phyloP scores from a whole-genome alignment of 2,888 invertebrate genomes.

The Trilocha varians region DNA sequence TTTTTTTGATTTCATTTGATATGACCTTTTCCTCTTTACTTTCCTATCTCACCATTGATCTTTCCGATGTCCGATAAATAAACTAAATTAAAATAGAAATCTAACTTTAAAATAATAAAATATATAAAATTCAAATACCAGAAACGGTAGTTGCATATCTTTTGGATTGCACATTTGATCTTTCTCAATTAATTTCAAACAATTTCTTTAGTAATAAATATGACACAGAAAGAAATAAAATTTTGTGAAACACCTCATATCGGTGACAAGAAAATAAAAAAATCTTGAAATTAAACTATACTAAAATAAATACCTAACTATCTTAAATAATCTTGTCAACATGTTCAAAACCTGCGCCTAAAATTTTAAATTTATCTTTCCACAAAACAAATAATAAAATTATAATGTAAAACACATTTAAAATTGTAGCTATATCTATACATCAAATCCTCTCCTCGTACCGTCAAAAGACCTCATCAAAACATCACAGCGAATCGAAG shows the following conservation, averaged over 20 bases:
- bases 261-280: slow-evolving; percentile 44
- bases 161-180: slow-evolving; percentile 7
- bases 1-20: slow-evolving; percentile 61
- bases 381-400: slow-evolving; percentile 73
- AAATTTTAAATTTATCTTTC: slow-evolving; percentile 61
- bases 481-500: slow-evolving; percentile 61
- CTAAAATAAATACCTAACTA: slow-evolving; percentile 74
- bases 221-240: slow-evolving; percentile 54
- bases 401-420: slow-evolving; percentile 73
- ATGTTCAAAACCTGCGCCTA: slow-evolving; percentile 67
- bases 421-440: slow-evolving; percentile 71
- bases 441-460: slow-evolving; percentile 65
- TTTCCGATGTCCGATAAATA: slow-evolving; percentile 35
- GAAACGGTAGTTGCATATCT: slow-evolving; percentile 12
- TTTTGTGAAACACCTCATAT: slow-evolving; percentile 36
- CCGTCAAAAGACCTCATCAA: slow-evolving; percentile 70
- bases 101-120: slow-evolving; percentile 20
- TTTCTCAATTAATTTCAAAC: slow-evolving; percentile 27
- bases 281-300: slow-evolving; percentile 60
- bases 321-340: slow-evolving; percentile 72
- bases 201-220: slow-evolving; percentile 29
- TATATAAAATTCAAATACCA: slow-evolving; percentile 25
- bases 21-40: slow-evolving; percentile 59
- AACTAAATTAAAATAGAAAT: slow-evolving; percentile 24
- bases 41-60: slow-evolving; percentile 47